phyloP scores from a whole-genome alignment of 2,888 invertebrate species.

The Mythimna lalbum region DNA sequence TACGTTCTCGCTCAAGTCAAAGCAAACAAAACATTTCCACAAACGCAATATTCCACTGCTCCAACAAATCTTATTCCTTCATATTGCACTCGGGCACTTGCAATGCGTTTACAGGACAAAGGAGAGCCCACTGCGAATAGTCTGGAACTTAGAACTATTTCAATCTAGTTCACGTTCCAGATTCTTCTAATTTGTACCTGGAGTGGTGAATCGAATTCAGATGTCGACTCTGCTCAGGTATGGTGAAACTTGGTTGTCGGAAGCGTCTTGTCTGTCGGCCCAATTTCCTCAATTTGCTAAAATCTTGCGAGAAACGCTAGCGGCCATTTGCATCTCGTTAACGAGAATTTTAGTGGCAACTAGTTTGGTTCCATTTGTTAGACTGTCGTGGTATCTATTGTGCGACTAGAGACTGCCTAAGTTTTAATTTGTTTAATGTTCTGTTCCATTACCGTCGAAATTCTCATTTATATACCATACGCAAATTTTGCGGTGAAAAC shows the following conservation, averaged over 20 bases:
- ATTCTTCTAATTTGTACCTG: conserved; percentile 65
- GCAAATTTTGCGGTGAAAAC: not conserved
- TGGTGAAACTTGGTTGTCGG: conserved; percentile 49
- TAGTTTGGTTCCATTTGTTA: conserved; percentile 30
- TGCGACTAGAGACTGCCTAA: not conserved
- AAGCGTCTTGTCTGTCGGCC: conserved; percentile 45
- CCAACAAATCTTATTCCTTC: conserved; percentile 27
- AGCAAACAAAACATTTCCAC: conserved; percentile 8
- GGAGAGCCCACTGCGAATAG: conserved; percentile 11
- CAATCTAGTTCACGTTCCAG: conserved; percentile 54
- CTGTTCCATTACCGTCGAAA: not conserved
- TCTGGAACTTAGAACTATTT: conserved; percentile 56
- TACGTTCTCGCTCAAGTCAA: not conserved
- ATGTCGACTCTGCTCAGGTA: conserved; percentile 29
- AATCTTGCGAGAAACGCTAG: conserved; percentile 35
- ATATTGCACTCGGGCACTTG: conserved; percentile 29
- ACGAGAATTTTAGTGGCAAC: conserved; percentile 44
- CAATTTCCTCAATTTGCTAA: conserved; percentile 60
- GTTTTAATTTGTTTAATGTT: not conserved
- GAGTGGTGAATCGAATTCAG: conserved; percentile 59
- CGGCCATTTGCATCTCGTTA: conserved; percentile 63
- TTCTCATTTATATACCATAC: no score
- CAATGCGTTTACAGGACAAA: conserved; percentile 57
- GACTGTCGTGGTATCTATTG: conserved; percentile 12
- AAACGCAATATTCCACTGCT: conserved; percentile 30